A percentile compares a stretch with the other conserved stretches of the same genome.
Evolutionary conservation across 2,888 invertebrate species (phyloP).

Genomic region (Lasioglossum lativentre): DNA sequence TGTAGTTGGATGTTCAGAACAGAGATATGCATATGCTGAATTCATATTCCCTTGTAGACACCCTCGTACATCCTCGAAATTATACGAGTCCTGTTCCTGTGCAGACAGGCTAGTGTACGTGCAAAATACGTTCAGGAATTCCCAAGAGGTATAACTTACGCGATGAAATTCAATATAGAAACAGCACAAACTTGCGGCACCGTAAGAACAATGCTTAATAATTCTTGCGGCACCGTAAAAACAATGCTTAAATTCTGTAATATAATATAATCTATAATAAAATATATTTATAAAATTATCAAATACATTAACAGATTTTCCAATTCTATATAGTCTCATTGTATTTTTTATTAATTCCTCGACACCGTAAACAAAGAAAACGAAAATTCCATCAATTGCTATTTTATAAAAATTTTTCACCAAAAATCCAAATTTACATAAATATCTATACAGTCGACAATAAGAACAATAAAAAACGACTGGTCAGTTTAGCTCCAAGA

Average conservation of each 20-base stretch:
- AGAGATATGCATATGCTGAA: constrained; percentile 9
- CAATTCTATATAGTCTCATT: no score
- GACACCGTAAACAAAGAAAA: no score
- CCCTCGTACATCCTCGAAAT: constrained; percentile 10
- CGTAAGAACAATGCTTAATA: neutral
- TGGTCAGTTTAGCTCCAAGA: neutral
- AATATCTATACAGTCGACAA: neutral
- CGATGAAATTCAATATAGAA: neutral
- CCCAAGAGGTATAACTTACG: constrained; percentile 12
- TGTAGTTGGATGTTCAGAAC: neutral
- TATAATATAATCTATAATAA: no score
- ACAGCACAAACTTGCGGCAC: neutral
- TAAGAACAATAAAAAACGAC: neutral
- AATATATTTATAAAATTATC: no score
- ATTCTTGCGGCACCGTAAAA: no score
- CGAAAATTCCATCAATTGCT: no score
- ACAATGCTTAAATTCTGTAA: no score
- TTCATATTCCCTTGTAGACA: constrained; percentile 19
- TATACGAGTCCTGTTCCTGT: neutral
- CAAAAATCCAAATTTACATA: neutral
- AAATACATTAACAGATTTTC: no score
- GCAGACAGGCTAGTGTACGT: neutral
- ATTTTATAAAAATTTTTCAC: no score
- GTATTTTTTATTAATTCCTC: no score
- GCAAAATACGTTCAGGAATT: constrained; percentile 6